Conservation (phyloP, 2,113 vertebrate species). For the Chlamydotis undulata region DNA sequence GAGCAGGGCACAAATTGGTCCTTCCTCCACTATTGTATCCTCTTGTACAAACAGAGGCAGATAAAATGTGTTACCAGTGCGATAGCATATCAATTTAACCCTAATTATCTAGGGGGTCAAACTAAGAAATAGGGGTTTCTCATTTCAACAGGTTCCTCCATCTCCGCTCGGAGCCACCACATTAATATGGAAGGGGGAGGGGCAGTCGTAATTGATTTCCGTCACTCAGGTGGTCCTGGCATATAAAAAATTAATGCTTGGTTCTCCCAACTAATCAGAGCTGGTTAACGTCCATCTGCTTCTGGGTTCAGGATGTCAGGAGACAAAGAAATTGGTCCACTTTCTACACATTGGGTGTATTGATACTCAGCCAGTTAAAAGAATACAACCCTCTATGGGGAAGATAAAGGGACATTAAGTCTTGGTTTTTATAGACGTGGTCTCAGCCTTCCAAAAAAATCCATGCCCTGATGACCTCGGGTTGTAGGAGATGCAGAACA, state of each 20-base stretch:
- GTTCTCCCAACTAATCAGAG: constrained; percentile 76
- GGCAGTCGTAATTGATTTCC: constrained; percentile 78
- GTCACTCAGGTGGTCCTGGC: constrained; percentile 72
- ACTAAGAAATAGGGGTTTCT: constrained; percentile 80
- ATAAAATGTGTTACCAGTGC: constrained; percentile 81
- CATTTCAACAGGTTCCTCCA: constrained; percentile 82
- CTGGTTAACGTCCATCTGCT: constrained; percentile 74
- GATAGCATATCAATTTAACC: constrained; percentile 85
- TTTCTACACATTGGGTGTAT: constrained; percentile 21
- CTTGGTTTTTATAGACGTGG: constrained; percentile 35
- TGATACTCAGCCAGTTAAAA: constrained; percentile 26
- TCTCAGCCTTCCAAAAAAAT: constrained; percentile 13
- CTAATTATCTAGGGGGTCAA: constrained; percentile 85
- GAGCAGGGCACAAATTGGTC: constrained; percentile 79
- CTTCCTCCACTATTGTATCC: constrained; percentile 80
- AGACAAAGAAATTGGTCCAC: constrained; percentile 58
- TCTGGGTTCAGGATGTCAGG: constrained; percentile 64
- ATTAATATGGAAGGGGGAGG: constrained; percentile 58
- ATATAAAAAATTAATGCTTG: constrained; percentile 81
- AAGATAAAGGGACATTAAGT: constrained; percentile 40
- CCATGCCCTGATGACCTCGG: background rate
- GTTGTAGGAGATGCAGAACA: constrained; percentile 2
- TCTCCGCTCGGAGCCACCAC: constrained; percentile 64
- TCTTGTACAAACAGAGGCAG: constrained; percentile 83
- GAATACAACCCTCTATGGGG: background rate